These are phyloP conservation scores for Myrmecophaga tridactyla DNA, from an alignment of 2,113 vertebrate genomes.

Conservation along the genomic window DNA sequence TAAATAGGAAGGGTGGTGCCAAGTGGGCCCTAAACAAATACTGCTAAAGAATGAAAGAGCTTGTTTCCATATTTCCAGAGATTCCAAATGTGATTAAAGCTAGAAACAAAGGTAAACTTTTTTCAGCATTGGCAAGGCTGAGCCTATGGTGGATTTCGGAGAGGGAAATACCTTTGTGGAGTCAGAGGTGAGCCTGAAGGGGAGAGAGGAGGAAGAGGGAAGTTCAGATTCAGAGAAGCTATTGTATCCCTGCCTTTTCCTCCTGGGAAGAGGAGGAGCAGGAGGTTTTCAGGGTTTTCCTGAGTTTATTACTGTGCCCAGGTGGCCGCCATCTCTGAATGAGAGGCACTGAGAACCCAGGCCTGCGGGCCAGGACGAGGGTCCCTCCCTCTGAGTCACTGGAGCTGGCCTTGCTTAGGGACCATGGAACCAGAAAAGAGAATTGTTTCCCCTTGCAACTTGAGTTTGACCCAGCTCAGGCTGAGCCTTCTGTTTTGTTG, in stretches of 20 bases:
- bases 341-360: not conserved
- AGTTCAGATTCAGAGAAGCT: not conserved
- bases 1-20: conserved; percentile 39
- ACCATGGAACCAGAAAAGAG: not conserved
- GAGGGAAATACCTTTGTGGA: conserved; percentile 19
- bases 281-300: not conserved
- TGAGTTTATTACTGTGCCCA: not conserved
- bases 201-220: not conserved
- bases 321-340: not conserved
- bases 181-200: not conserved
- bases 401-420: not conserved
- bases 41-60: not conserved
- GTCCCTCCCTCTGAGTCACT: not conserved
- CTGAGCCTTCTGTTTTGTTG: not conserved
- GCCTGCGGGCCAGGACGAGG: not conserved
- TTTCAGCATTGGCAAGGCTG: not conserved
- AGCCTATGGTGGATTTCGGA: not conserved
- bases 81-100: not conserved
- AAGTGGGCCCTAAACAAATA: not conserved
- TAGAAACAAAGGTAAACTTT: conserved; percentile 13
- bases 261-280: not conserved
- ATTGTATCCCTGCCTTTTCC: not conserved
- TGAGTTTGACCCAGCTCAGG: not conserved
- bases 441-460: not conserved
- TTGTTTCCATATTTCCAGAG: conserved; percentile 44